Base-by-base conservation (phyloP, 2,888 invertebrate genomes). In the Pseudoips prasinana region DNA sequence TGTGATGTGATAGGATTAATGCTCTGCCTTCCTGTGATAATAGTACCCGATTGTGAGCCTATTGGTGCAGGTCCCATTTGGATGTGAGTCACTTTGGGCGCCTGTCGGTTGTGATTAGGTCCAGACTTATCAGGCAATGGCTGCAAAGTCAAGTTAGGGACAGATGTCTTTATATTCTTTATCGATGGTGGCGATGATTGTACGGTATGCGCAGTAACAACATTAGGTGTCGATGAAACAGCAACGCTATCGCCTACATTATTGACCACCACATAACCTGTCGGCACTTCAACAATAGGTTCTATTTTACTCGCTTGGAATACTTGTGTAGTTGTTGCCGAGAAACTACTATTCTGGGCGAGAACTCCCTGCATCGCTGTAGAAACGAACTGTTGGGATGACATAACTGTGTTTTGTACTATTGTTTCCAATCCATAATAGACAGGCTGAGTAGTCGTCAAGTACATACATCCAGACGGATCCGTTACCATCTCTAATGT, bases 361-460 rank as follows among this genome's bases (percentile, higher is more conserved):
- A 95, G 85, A 1, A 95, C 93, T 25, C 95, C 95, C 42, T 94
- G 94, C 88, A 95, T 93, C 3, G 94, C 92, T 1, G 94, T 94
- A 2, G 95, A 93, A 8, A 95, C 92, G 66, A 95, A 95, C 65
- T 95, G 95, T 66, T 95, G 95, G 10, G 95, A 95, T n/a, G 94
- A 94, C 95, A 95, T 95, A 0, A 95, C 95, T 2, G 95, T 95
- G 63, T 95, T 96, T 73, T 95, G 95, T 1, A 96, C 95, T 33
- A 95, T 95, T 0, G 95, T 95, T 80, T 96, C 95, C 46, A 95
- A 86, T 0, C 95, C 95, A 58, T 95, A 95, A 61, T 94, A 95
- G 59, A 95, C 92, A 2, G 95, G 95, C 57, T 94, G 94, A 8
- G 92, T 92, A 1, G 92, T 88, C 24, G 91, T 86, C 34, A 92